These are phyloP conservation scores for Drosophila equinoxialis DNA, from an alignment of 1,140 invertebrate genomes.

Conservation along the genomic window DNA sequence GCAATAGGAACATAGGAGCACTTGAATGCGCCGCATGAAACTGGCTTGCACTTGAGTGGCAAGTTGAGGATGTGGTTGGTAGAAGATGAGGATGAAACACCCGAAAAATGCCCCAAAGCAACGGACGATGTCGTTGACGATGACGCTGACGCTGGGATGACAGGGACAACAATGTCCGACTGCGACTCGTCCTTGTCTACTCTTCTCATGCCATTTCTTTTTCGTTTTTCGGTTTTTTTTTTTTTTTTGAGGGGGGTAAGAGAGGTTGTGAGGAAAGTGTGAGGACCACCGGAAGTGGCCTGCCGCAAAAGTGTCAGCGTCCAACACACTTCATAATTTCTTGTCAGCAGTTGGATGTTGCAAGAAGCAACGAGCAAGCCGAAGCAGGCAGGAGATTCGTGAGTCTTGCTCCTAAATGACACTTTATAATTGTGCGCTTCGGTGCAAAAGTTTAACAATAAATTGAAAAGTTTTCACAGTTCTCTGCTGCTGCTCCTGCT, in stretches of 20 bases:
- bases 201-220: constrained; percentile 26
- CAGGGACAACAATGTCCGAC: constrained; percentile 39
- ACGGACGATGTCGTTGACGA: constrained; percentile 49
- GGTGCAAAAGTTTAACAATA: constrained; percentile 81
- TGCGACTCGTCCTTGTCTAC: constrained; percentile 9
- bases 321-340: constrained; percentile 78
- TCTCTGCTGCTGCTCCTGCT: constrained; percentile 37
- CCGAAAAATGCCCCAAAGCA: constrained; percentile 70
- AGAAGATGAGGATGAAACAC: constrained; percentile 18
- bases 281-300: constrained; percentile 69
- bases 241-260: background rate
- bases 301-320: constrained; percentile 72
- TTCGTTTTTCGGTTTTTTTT: background rate
- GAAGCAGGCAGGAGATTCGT: constrained; percentile 16
- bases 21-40: constrained; percentile 76
- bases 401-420: constrained; percentile 64
- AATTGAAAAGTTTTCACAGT: constrained; percentile 79
- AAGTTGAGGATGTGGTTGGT: constrained; percentile 41
- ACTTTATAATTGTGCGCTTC: constrained; percentile 81
- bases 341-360: constrained; percentile 50
- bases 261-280: background rate
- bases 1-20: constrained; percentile 53
- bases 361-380: constrained; percentile 15
- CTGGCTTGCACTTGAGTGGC: constrained; percentile 73
- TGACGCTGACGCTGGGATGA: constrained; percentile 55